Conservation (phyloP, 2,797 vertebrate species). For the Etheostoma nigrum region DNA sequence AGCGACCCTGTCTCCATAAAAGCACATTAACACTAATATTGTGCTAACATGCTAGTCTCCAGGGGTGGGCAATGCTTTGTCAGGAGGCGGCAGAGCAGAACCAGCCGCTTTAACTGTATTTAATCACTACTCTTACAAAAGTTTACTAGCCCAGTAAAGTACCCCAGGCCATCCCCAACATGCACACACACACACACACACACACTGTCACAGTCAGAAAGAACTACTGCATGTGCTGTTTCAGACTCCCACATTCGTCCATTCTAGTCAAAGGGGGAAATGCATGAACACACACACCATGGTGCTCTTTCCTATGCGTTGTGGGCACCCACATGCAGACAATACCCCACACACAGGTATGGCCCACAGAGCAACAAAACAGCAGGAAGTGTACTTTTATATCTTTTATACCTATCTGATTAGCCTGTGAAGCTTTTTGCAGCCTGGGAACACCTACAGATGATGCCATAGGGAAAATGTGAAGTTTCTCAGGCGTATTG, state of each 20-base stretch:
- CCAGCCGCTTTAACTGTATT: slow-evolving; percentile 74
- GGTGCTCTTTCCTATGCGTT: slow-evolving; percentile 7
- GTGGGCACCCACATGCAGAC: slow-evolving; percentile 37
- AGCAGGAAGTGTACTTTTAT: slow-evolving; percentile 62
- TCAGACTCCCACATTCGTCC: slow-evolving; percentile 13
- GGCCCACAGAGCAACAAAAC: slow-evolving; percentile 67
- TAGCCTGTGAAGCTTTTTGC: slow-evolving; percentile 38
- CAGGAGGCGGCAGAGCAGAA: slow-evolving; percentile 74
- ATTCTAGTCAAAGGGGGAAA: slow-evolving; percentile 30
- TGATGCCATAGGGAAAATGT: slow-evolving; percentile 19
- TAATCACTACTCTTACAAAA: slow-evolving; percentile 80
- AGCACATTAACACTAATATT: slow-evolving; percentile 85
- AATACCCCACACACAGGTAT: slow-evolving; percentile 51
- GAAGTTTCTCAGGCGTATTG: slow-evolving; percentile 16
- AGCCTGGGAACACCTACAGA: slow-evolving; percentile 58
- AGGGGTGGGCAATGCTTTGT: slow-evolving; percentile 81
- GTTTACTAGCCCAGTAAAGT: slow-evolving; percentile 72
- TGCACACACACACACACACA: slow-evolving; percentile 31
- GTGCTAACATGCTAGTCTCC: slow-evolving; percentile 86
- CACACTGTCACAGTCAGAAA: slow-evolving; percentile 32
- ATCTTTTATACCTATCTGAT: slow-evolving; percentile 63
- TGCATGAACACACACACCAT: slow-evolving; percentile 28
- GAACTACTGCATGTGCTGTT: slow-evolving; percentile 5
- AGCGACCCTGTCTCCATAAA: slow-evolving; percentile 68
- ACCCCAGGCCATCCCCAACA: slow-evolving; percentile 56